Evolutionary conservation across 1,140 invertebrate genomes (phyloP).

Genomic region (Pemphigus obesinymphae): DNA sequence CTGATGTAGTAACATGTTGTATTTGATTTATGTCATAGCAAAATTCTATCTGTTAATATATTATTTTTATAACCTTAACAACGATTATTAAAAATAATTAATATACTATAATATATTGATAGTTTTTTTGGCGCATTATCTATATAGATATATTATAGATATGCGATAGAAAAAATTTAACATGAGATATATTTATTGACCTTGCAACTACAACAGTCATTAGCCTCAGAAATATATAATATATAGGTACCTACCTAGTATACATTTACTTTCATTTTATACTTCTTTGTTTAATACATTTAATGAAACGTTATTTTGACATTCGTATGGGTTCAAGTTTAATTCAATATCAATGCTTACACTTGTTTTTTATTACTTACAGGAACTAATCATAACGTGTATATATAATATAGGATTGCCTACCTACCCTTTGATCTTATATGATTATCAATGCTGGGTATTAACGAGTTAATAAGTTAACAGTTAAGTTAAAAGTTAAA

Average conservation of each 20-base stretch:
- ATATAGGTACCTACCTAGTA: too few relatives aligned
- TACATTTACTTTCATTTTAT: slow-evolving; percentile 10
- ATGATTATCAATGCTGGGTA: too few relatives aligned
- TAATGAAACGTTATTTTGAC: background rate
- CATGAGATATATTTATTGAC: background rate
- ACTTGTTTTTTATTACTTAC: background rate
- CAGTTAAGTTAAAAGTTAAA: too few relatives aligned
- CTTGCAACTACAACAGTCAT: slow-evolving; percentile 13
- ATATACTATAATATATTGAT: background rate
- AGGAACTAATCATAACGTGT: background rate
- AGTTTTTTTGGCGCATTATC: background rate
- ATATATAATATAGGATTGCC: too few relatives aligned
- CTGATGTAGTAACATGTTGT: too few relatives aligned
- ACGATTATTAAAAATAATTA: background rate
- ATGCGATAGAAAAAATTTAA: background rate
- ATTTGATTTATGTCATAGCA: too few relatives aligned
- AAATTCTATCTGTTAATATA: too few relatives aligned
- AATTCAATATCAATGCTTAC: background rate
- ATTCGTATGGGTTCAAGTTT: background rate
- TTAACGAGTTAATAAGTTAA: too few relatives aligned
- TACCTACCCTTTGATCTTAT: too few relatives aligned
- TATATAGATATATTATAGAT: background rate
- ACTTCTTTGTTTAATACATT: background rate
- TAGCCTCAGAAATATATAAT: background rate
- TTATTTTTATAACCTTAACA: background rate